Percentiles rank a stretch among this genome's conserved stretches.
Conservation (phyloP, 2,888 invertebrate species). For the Tiliacea aurago region DNA sequence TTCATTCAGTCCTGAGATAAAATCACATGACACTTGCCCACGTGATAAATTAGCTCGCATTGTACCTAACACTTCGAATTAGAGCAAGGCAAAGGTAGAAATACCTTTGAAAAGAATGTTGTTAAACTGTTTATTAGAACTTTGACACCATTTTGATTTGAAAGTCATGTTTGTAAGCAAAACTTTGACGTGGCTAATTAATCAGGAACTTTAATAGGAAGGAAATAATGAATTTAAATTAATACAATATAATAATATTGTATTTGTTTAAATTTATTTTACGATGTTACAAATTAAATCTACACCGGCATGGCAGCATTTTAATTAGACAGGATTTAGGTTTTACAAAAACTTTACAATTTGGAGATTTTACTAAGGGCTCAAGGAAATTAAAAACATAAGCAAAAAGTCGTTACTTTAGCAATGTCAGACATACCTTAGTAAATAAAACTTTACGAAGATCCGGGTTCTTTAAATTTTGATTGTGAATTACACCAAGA, state of each 20-base stretch:
- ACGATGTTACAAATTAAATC: neutral
- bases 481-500: neutral
- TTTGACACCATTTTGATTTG: slow-evolving; percentile 34
- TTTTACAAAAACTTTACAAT: neutral
- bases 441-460: neutral
- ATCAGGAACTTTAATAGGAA: slow-evolving; percentile 16
- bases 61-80: slow-evolving; percentile 21
- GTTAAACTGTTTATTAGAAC: slow-evolving; percentile 29
- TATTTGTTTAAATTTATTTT: too few species aligned
- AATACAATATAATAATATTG: too few species aligned
- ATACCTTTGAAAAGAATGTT: slow-evolving; percentile 46
- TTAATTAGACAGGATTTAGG: neutral
- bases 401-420: neutral
- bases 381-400: neutral
- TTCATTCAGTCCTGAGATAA: slow-evolving; percentile 22
- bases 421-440: neutral
- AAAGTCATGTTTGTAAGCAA: slow-evolving; percentile 14
- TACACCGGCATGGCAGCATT: neutral
- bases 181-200: slow-evolving; percentile 18
- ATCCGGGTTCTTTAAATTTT: neutral
- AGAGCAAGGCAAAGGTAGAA: slow-evolving; percentile 45
- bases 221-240: neutral
- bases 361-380: neutral
- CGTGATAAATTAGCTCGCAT: slow-evolving; percentile 11
- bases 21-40: slow-evolving; percentile 7